Conservation (phyloP, 2,113 vertebrate genomes). For the Gallinago undulata region DNA sequence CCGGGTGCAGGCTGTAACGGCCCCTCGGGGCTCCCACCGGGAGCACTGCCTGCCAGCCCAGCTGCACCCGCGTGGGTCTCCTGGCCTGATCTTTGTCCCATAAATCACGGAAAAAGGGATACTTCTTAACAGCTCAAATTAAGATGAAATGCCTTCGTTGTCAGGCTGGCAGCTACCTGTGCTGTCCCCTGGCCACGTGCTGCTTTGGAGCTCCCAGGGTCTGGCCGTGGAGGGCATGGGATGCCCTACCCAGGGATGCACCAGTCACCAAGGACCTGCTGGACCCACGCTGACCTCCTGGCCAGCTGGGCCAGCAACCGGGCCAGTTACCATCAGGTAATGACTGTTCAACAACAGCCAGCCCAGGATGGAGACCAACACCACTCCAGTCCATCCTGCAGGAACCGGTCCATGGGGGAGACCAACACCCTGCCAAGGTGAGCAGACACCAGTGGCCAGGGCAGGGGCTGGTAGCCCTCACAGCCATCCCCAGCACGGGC, state of each 20-base stretch:
- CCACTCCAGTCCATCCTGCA: not conserved
- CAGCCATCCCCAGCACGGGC: accelerated
- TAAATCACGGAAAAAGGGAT: slow-evolving; percentile 82
- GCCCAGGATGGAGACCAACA: slow-evolving; percentile 6
- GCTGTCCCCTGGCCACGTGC: slow-evolving; percentile 67
- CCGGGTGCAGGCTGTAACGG: not conserved
- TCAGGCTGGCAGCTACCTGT: slow-evolving; percentile 77
- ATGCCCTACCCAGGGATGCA: not conserved
- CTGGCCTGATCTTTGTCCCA: slow-evolving; percentile 12
- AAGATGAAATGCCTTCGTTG: slow-evolving; percentile 83
- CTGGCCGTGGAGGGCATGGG: not conserved
- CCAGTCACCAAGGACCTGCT: not conserved
- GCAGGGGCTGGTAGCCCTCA: not conserved
- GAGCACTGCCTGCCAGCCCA: slow-evolving; percentile 29
- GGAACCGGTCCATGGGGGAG: not conserved
- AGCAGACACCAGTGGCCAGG: not conserved
- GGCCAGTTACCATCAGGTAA: slow-evolving; percentile 3
- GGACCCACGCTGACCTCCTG: not conserved
- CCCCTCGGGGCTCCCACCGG: slow-evolving; percentile 52
- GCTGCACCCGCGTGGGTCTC: slow-evolving; percentile 2
- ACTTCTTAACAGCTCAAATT: slow-evolving; percentile 84
- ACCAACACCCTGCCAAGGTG: not conserved
- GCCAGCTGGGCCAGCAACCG: not conserved
- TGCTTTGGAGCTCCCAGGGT: slow-evolving; percentile 58
- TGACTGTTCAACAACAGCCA: not conserved